These are phyloP conservation scores for Microcaecilia unicolor DNA, from an alignment of 2,797 vertebrate species.

Conservation along the genomic window DNA sequence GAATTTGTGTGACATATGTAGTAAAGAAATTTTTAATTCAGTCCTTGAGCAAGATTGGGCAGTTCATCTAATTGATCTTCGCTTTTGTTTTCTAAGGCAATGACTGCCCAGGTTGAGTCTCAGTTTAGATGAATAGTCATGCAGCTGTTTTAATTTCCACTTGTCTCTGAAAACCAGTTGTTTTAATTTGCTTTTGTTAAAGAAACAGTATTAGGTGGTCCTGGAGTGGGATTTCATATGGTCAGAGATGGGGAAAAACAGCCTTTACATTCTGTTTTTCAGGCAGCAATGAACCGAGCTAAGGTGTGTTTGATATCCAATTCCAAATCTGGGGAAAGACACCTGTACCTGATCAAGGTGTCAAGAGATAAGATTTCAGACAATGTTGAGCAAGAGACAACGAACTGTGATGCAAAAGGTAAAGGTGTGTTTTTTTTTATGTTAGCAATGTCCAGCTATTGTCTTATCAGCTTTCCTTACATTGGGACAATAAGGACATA, in stretches of 20 bases:
- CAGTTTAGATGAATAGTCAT: too few species aligned
- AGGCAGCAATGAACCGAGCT: conserved; percentile 94
- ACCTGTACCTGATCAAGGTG: conserved; percentile 78
- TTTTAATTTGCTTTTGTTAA: too few species aligned
- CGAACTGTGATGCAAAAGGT: conserved; percentile 86
- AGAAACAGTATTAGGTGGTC: too few species aligned
- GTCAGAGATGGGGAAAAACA: conserved; percentile 9
- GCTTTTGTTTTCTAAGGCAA: too few species aligned
- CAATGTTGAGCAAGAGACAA: conserved; percentile 79
- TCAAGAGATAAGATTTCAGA: conserved; percentile 69
- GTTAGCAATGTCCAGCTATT: background rate
- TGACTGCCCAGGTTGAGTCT: too few species aligned
- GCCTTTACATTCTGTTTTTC: conserved; percentile 25
- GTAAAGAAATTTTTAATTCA: too few species aligned
- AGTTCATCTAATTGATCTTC: too few species aligned
- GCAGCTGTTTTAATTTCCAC: too few species aligned
- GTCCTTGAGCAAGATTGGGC: too few species aligned
- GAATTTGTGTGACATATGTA: too few species aligned
- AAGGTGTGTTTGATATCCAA: conserved; percentile 81
- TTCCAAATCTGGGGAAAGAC: conserved; percentile 65
- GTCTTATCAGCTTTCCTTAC: conserved; percentile 4
- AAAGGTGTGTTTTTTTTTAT: too few species aligned
- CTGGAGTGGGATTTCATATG: background rate
- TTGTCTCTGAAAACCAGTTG: too few species aligned
- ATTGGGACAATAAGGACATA: background rate